Percentiles rank a stretch among this genome's conserved stretches.
phyloP scores from a whole-genome alignment of 2,888 invertebrate genomes.

The Perithous albicinctus region DNA sequence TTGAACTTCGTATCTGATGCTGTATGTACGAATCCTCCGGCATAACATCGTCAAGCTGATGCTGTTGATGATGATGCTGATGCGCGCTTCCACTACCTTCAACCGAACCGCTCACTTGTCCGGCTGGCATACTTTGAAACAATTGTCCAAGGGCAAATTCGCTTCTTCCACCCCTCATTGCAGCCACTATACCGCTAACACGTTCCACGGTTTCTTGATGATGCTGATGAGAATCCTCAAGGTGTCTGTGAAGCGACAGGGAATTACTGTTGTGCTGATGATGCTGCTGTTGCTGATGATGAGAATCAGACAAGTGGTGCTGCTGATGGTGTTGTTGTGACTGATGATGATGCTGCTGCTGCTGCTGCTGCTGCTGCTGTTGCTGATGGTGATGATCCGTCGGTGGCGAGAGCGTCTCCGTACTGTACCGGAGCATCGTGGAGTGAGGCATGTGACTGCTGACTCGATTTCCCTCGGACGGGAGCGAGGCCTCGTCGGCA shows the following conservation, averaged over 20 bases:
- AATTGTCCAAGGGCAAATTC: slow-evolving; percentile 76
- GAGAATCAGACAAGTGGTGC: slow-evolving; percentile 66
- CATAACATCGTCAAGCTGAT: slow-evolving; percentile 78
- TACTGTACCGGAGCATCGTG: slow-evolving; percentile 83
- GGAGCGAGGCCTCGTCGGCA: slow-evolving; percentile 77
- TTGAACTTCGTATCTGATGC: slow-evolving; percentile 76
- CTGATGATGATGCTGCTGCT: slow-evolving; percentile 65
- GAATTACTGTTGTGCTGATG: slow-evolving; percentile 26
- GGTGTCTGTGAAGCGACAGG: slow-evolving; percentile 57
- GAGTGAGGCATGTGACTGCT: slow-evolving; percentile 83
- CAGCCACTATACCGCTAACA: slow-evolving; percentile 76
- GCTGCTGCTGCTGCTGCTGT: slow-evolving; percentile 71
- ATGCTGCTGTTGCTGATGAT: slow-evolving; percentile 53
- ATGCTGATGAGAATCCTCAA: slow-evolving; percentile 62
- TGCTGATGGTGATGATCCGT: slow-evolving; percentile 75
- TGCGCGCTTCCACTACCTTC: slow-evolving; percentile 54
- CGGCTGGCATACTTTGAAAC: slow-evolving; percentile 71
- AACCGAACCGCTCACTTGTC: slow-evolving; percentile 37
- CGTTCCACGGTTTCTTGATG: slow-evolving; percentile 74
- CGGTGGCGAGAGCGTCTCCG: slow-evolving; percentile 80
- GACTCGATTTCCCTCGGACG: slow-evolving; percentile 79
- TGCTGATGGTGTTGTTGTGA: slow-evolving; percentile 60
- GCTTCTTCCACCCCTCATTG: slow-evolving; percentile 75
- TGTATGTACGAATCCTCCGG: slow-evolving; percentile 79
- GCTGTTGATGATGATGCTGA: slow-evolving; percentile 68